Base-by-base conservation (phyloP, 1,140 invertebrate genomes). In the Zaprionus ghesquierei region DNA sequence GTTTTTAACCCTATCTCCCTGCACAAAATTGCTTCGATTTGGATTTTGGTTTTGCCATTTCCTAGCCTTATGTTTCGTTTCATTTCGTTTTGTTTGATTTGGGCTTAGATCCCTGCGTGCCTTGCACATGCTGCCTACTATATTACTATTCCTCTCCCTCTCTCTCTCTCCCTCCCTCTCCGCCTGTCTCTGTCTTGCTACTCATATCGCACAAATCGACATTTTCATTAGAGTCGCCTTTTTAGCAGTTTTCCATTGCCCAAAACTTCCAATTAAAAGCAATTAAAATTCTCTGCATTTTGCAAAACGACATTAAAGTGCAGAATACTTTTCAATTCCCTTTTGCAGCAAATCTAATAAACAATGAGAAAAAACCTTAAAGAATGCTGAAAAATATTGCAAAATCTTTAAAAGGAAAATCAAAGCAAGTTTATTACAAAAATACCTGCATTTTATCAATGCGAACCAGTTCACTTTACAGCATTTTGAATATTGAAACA, bases 21-120 rank as follows among this genome's bases (percentile, higher is more conserved):
- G 69, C 63, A 70, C 63, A 70, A 61, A 76, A 82, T 69, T 61
- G 65, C 70, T 80, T 81, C 59, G 55, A 77, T 77, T 80, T 77
- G 50, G 60, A 77, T 77, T 81, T 73, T 77, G 8, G 44, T 46
- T 59, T 86, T 66, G 71, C 53, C 62, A 23, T 27, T 56, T 27
- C 18, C n/a, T n/a, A n/a, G n/a, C 5, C 56, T 18, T 44, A 5
- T 46, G 23, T 58, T 20, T 33, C 18, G 25, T 41, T 65, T 64
- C 41, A 44, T 75, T 62, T 61, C 66, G 54, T 55, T 22, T 72
- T 22, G 64, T 53, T 74, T 81, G 70, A 78, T 81, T 85, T 78
- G 77, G 81, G 75, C 86, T 86, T 71, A 63, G 61, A 51, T 46
- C 58, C 50, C 22, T 56, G 59, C 49, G 49, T 62, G 25, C 20